Conservation (phyloP, 1,140 invertebrate genomes). For the Drosophila elegans region DNA sequence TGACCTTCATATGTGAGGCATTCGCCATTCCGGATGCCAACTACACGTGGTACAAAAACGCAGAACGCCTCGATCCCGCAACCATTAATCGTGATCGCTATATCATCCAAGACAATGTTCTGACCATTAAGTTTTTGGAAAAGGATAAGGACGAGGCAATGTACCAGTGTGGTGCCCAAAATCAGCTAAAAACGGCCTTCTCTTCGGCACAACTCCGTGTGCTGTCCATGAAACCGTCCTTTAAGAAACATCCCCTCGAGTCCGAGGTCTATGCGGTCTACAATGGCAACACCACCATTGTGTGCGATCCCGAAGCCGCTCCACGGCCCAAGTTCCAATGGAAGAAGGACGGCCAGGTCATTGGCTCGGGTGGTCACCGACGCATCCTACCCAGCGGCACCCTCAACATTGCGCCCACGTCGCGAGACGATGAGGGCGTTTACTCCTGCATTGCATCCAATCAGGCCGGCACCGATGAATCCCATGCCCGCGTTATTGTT, state of each 20-base stretch:
- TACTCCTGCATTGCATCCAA: conserved; percentile 96
- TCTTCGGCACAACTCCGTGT: conserved; percentile 96
- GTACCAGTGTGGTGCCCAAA: conserved; percentile 97
- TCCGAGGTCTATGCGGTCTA: conserved; percentile 95
- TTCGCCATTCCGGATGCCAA: conserved; percentile 97
- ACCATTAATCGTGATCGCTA: conserved; percentile 91
- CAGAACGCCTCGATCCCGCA: conserved; percentile 89
- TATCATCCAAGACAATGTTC: conserved; percentile 93
- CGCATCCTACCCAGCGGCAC: conserved; percentile 93
- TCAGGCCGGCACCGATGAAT: conserved; percentile 92
- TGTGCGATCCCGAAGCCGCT: conserved; percentile 97
- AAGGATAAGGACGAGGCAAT: conserved; percentile 95
- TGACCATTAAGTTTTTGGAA: conserved; percentile 92
- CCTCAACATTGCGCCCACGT: conserved; percentile 94
- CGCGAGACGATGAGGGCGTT: conserved; percentile 93
- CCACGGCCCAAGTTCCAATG: conserved; percentile 95
- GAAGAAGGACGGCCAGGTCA: conserved; percentile 94
- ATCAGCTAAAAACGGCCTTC: conserved; percentile 94
- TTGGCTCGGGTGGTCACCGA: conserved; percentile 92
- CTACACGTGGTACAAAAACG: conserved; percentile 97
- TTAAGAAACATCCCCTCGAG: conserved; percentile 95
- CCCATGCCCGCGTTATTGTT: conserved; percentile 93
- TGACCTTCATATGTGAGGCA: conserved; percentile 97
- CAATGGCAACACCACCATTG: conserved; percentile 95
- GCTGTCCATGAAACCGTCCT: conserved; percentile 93